Evolutionary conservation across 2,797 vertebrate genomes (phyloP), one percentile per base, ranked within the genome.

Genomic region (Cheirogaleus major): DNA sequence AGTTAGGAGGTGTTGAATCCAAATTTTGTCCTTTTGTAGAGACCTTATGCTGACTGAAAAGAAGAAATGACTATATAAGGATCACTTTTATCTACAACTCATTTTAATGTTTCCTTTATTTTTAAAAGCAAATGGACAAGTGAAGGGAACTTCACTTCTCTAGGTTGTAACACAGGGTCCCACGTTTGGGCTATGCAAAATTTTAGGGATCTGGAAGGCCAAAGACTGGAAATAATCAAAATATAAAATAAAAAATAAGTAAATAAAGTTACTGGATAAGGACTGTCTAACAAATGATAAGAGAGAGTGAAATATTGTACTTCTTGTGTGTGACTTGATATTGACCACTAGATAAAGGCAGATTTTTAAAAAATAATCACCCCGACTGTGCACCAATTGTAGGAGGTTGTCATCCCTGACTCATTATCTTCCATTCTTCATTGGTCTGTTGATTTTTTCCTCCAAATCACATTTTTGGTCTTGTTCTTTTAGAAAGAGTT

Each of bases 1-100:
- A 97, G 27, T 89, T 76, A 86, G 94, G 83, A 97, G 89, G 94
- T 97, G 97, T 52, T 96, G 96, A 97, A 97, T 91, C 75, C 87
- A 98, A 97, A 96, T 97, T 98, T 63, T 92, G 65, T 87, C 92
- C 89, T 98, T 97, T 95, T 69, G 61, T 75, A 93, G 84, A 70
- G 45, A 89, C 7, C 6, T 30, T 48, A 59, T 22, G 48, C 23
- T 94, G 32, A 90, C 11, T 69, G 7, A 79, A 89, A 78, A 76
- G 18, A 41, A 92, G 41, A 85, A 78, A 43, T 69, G 69, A 81
- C 15, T 82, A 92, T 86, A 57, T 35, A 70, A 78, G 50, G 32
- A 50, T 38, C 65, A 70, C 27, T 27, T 91, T 82, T 63, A 82
- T 72, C 70, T 84, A 50, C 25, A 76, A 84, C 50, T 41, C 57